These are phyloP conservation scores for Calypte anna DNA, from an alignment of 2,113 vertebrate genomes.

Conservation along the genomic window DNA sequence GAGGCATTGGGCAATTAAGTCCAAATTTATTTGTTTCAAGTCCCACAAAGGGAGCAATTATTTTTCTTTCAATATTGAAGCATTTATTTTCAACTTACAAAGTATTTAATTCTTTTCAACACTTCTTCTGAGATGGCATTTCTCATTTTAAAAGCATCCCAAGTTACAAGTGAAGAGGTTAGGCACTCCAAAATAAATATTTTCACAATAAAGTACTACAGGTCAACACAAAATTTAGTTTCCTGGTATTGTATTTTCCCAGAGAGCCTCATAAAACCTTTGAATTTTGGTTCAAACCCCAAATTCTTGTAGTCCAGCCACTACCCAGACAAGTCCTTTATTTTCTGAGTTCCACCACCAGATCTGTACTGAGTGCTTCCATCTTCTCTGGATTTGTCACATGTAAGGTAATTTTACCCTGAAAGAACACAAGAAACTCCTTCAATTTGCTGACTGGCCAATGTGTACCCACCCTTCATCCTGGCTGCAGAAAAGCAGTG, in stretches of 20 bases:
- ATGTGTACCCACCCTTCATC: background rate
- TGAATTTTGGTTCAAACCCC: background rate
- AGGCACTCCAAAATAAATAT: background rate
- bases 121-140: background rate
- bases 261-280: background rate
- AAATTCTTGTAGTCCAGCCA: background rate
- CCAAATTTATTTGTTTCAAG: background rate
- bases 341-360: background rate
- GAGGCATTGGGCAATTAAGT: background rate
- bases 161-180: background rate
- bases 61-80: background rate
- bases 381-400: background rate
- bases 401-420: background rate
- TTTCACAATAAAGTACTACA: background rate
- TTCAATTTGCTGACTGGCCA: background rate
- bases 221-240: background rate
- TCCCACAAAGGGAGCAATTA: background rate
- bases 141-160: background rate
- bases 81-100: background rate
- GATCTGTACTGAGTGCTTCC: background rate
- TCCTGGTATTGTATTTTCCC: background rate
- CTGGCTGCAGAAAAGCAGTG: background rate
- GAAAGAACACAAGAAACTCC: background rate
- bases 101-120: constrained; percentile 2
- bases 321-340: background rate